Conservation (phyloP, 2,797 vertebrate species). For the Apogon talboti region DNA sequence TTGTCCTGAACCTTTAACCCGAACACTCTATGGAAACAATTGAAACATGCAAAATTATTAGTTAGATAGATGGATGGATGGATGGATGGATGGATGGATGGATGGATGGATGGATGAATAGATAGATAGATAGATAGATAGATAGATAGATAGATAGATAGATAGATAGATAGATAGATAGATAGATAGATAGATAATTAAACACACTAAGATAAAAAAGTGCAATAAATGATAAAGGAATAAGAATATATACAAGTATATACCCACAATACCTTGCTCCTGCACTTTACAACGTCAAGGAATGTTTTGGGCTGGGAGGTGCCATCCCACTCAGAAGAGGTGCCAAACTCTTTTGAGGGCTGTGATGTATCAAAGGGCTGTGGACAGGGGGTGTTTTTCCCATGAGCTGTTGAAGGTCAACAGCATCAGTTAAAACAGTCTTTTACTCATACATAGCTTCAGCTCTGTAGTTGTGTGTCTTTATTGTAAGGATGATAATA, state of each 20-base stretch:
- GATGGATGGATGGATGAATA: too few relatives aligned
- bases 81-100: too few relatives aligned
- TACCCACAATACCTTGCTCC: constrained; percentile 82
- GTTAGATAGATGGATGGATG: not conserved
- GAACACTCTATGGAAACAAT: constrained; percentile 76
- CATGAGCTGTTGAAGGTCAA: constrained; percentile 35
- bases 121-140: too few relatives aligned
- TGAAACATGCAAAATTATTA: constrained; percentile 5
- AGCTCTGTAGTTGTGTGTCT: not conserved
- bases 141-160: too few relatives aligned
- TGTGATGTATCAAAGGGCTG: not conserved
- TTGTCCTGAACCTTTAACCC: constrained; percentile 69
- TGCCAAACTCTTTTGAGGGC: constrained; percentile 49
- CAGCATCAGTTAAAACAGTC: not conserved
- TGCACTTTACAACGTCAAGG: constrained; percentile 62
- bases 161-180: too few relatives aligned
- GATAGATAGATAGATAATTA: too few relatives aligned
- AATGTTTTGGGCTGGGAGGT: constrained; percentile 68
- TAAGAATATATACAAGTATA: too few relatives aligned
- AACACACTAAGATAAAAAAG: too few relatives aligned
- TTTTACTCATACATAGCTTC: not conserved
- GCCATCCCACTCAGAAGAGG: constrained; percentile 80
- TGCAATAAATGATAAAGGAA: too few relatives aligned
- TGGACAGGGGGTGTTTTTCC: constrained; percentile 4
- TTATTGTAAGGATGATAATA: not conserved